Conservation (phyloP, 2,113 vertebrate genomes). For the Cavia porcellus region DNA sequence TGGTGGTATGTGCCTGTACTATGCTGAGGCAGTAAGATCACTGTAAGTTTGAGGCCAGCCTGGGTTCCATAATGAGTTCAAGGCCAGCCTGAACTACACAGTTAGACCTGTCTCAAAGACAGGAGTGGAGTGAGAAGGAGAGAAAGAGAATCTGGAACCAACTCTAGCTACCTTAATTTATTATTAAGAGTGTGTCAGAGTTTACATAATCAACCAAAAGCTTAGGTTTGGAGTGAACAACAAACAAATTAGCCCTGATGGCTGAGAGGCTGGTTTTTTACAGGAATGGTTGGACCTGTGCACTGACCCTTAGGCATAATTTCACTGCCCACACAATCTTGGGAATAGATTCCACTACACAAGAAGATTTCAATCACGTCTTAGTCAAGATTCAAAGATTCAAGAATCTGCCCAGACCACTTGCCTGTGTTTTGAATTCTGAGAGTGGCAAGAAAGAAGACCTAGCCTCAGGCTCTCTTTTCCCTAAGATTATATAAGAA, state of each 20-base stretch:
- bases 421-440: slow-evolving; percentile 1
- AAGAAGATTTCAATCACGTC: neutral
- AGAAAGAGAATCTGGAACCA: neutral
- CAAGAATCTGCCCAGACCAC: neutral
- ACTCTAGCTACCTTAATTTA: slow-evolving; percentile 13
- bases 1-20: neutral
- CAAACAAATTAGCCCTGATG: neutral
- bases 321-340: neutral
- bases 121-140: neutral
- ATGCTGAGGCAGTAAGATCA: neutral
- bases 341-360: neutral
- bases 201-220: neutral
- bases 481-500: neutral
- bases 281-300: neutral
- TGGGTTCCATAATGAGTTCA: neutral
- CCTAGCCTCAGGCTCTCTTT: neutral
- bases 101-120: neutral
- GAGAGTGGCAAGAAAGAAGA: neutral
- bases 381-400: neutral
- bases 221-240: neutral
- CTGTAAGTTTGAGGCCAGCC: neutral
- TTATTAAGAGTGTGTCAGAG: neutral
- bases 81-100: neutral
- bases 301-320: neutral
- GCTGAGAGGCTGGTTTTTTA: neutral